Percentiles rank a stretch among this genome's conserved stretches.
Conservation (phyloP, 2,113 vertebrate species). For the Chinchilla lanigera region DNA sequence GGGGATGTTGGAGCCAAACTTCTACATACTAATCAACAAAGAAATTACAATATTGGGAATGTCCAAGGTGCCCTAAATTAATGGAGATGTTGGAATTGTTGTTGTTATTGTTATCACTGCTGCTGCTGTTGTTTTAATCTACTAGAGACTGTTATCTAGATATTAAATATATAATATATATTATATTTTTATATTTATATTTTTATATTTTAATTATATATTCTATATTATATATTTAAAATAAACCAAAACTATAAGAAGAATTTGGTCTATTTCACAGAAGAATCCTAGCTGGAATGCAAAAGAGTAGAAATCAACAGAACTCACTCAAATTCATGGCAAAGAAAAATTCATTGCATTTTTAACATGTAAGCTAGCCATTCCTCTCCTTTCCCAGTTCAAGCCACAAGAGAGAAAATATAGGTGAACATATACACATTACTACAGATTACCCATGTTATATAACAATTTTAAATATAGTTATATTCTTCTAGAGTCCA, state of each 20-base stretch:
- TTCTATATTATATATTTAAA: not conserved
- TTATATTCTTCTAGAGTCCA: not conserved
- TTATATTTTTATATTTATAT: not conserved
- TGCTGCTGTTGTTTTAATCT: not conserved
- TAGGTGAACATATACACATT: not conserved
- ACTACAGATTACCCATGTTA: not conserved
- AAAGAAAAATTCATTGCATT: not conserved
- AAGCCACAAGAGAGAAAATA: conserved; percentile 7
- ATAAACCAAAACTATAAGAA: conserved; percentile 2
- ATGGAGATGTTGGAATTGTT: not conserved
- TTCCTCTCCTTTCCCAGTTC: not conserved
- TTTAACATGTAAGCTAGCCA: conserved; percentile 24
- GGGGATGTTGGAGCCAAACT: not conserved
- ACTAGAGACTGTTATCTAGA: not conserved
- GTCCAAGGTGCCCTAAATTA: not conserved
- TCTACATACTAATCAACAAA: not conserved
- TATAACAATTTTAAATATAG: conserved; percentile 39
- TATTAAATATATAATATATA: not conserved
- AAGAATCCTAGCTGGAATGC: not conserved
- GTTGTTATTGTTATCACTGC: not conserved
- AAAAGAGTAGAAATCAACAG: not conserved
- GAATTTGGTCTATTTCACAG: not conserved
- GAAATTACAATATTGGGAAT: not conserved
- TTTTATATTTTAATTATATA: not conserved
- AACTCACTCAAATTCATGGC: not conserved